A percentile compares a stretch with the other conserved stretches of the same genome.
These are phyloP conservation scores for Sussaba pulchella DNA, from an alignment of 2,888 invertebrate genomes.

Conservation along the genomic window DNA sequence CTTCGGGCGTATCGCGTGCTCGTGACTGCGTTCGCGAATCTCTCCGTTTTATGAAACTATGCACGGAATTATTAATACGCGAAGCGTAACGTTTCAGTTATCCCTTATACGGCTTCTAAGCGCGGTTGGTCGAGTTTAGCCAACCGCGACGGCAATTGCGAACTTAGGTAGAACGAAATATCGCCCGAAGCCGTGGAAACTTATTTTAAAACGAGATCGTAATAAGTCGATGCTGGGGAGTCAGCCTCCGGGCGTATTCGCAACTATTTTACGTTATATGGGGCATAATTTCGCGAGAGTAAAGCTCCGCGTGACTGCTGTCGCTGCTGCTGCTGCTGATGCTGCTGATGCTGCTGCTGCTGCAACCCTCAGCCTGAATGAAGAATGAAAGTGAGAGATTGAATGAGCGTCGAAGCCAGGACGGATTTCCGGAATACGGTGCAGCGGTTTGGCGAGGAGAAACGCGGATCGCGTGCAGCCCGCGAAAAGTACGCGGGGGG, in stretches of 20 bases:
- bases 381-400: conserved; percentile 50
- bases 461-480: conserved; percentile 27
- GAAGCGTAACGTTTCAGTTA: conserved; percentile 33
- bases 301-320: conserved; percentile 13
- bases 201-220: conserved; percentile 77
- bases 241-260: conserved; percentile 52
- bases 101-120: conserved; percentile 70
- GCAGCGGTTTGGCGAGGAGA: conserved; percentile 30
- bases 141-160: conserved; percentile 67
- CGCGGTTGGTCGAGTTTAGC: conserved; percentile 67
- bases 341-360: not conserved
- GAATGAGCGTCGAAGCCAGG: conserved; percentile 41
- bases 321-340: not conserved
- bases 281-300: conserved; percentile 1
- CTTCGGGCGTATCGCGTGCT: too few relatives aligned
- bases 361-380: conserved; percentile 2
- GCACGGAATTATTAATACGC: not conserved
- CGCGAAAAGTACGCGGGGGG: conserved; percentile 24
- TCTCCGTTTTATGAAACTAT: not conserved
- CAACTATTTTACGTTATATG: conserved; percentile 31
- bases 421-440: conserved; percentile 42
- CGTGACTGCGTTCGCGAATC: not conserved
- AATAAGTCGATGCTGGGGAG: conserved; percentile 67
- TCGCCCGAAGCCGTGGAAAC: conserved; percentile 65
- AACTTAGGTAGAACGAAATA: conserved; percentile 70